phyloP scores from a whole-genome alignment of 2,113 vertebrate genomes.

The Syrrhaptes paradoxus region DNA sequence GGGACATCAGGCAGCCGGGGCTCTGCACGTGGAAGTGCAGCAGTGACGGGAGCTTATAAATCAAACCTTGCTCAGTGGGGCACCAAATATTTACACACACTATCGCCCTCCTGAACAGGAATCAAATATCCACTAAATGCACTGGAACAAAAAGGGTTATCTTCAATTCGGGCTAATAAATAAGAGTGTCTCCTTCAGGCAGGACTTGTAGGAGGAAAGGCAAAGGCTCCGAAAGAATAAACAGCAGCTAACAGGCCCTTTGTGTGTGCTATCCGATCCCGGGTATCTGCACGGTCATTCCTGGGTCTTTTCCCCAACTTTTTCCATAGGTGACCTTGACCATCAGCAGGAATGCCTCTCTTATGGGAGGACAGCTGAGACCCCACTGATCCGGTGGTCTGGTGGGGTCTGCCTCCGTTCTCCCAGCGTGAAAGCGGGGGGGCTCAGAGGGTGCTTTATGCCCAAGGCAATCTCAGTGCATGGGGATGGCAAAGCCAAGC shows the following conservation, averaged over 20 bases:
- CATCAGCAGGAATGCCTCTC: not conserved
- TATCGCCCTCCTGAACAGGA: not conserved
- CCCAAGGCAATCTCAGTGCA: not conserved
- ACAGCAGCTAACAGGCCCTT: not conserved
- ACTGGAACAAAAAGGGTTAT: slow-evolving; percentile 23
- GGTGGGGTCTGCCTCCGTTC: fast-evolving
- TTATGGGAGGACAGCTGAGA: fast-evolving
- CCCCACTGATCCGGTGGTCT: fast-evolving
- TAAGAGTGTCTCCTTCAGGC: not conserved
- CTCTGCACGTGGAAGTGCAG: not conserved
- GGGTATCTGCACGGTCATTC: fast-evolving
- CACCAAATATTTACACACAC: slow-evolving; percentile 36
- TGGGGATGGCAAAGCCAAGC: not conserved
- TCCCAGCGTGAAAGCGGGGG: fast-evolving
- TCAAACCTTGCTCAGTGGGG: not conserved
- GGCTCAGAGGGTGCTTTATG: not conserved
- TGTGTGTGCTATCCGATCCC: not conserved
- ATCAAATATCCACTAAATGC: not conserved
- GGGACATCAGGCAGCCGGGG: not conserved
- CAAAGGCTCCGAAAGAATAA: not conserved
- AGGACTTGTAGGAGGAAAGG: not conserved
- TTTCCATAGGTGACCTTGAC: not conserved
- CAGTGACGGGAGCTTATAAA: not conserved
- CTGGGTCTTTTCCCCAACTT: not conserved
- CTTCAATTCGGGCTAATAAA: not conserved